These are phyloP conservation scores for Petrophora chlorosata DNA, from an alignment of 2,888 invertebrate genomes.

Conservation along the genomic window DNA sequence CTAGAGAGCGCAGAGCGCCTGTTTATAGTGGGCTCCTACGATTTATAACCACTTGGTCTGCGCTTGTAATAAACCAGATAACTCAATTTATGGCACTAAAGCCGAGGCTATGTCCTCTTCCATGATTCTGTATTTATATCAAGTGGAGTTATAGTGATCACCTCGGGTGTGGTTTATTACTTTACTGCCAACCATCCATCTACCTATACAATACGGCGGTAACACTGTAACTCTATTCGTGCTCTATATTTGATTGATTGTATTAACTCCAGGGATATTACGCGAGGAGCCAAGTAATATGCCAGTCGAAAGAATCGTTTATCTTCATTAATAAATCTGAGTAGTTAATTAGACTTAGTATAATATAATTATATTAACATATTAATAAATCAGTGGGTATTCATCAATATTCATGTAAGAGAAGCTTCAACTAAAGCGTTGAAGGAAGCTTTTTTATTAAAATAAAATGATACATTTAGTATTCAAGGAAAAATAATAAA, in stretches of 20 bases:
- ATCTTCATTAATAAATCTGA: constrained; percentile 17
- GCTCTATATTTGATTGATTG: constrained; percentile 30
- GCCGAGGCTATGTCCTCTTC: constrained; percentile 52
- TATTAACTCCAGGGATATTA: constrained; percentile 9
- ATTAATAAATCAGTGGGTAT: constrained; percentile 6
- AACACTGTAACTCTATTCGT: constrained; percentile 28
- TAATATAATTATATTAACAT: constrained; percentile 12
- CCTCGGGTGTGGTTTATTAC: constrained; percentile 47
- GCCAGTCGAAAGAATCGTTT: constrained; percentile 13
- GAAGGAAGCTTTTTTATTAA: not conserved
- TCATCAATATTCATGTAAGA: not conserved
- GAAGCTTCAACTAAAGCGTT: constrained; percentile 1
- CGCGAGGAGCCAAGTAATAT: constrained; percentile 10
- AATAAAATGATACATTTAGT: too few species aligned
- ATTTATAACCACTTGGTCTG: constrained; percentile 62
- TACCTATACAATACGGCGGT: constrained; percentile 15
- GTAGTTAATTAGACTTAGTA: too few species aligned
- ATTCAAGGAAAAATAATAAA: not conserved
- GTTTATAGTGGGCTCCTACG: constrained; percentile 53
- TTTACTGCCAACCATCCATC: constrained; percentile 23
- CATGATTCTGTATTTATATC: constrained; percentile 56
- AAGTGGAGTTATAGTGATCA: constrained; percentile 58
- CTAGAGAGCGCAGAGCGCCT: constrained; percentile 58
- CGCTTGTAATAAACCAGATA: constrained; percentile 68
- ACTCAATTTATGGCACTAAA: constrained; percentile 66